Evolutionary conservation across 2,888 invertebrate genomes (phyloP).

Genomic region (Ectemnius cavifrons): DNA sequence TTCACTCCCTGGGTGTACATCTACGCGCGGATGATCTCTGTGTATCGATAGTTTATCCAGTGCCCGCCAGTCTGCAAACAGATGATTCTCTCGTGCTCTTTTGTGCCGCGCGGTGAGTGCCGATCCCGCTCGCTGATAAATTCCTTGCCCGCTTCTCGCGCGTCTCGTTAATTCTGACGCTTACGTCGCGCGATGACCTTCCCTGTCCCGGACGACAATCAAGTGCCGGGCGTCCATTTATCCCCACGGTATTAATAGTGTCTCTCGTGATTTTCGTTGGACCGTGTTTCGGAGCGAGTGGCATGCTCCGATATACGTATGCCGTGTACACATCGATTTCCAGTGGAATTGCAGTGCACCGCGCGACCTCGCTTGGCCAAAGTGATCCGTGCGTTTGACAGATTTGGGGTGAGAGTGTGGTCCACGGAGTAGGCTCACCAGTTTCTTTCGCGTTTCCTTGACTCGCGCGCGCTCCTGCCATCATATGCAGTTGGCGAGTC

Average conservation of each 20-base stretch:
- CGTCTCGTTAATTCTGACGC: conserved; percentile 2
- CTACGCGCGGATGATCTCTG: no score
- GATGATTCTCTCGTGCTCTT: neutral
- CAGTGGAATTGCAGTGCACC: no score
- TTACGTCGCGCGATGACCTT: neutral
- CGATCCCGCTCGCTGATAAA: neutral
- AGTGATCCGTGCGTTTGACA: conserved; percentile 16
- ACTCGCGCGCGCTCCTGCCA: neutral
- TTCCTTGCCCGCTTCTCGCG: neutral
- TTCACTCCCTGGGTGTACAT: no score
- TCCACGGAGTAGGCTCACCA: conserved; percentile 35
- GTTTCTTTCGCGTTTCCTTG: conserved; percentile 19
- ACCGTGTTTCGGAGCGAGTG: neutral
- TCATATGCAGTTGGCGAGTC: conserved; percentile 9
- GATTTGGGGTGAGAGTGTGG: conserved; percentile 13
- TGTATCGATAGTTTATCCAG: no score
- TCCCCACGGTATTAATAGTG: no score
- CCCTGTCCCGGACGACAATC: no score
- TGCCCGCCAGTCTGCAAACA: neutral
- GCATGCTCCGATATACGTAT: neutral
- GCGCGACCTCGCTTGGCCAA: neutral
- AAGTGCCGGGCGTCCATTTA: no score
- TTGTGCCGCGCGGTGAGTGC: neutral
- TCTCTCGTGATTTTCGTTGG: neutral
- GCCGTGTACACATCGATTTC: no score